Conservation (phyloP, 2,888 invertebrate genomes). For the Ephialtes manifestator region DNA sequence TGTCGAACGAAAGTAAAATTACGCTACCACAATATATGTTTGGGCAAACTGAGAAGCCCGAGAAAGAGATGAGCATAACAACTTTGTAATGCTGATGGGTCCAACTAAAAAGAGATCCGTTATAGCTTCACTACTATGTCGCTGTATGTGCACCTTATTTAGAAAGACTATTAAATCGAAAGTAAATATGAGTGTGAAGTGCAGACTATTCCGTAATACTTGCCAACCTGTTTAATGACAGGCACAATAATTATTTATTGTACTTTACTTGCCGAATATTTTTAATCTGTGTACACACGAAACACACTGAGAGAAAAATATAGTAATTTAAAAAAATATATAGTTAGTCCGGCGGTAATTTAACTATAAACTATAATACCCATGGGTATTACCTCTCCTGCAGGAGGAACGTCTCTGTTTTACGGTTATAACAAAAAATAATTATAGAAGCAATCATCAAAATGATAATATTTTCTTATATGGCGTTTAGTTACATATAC, state of each 20-base stretch:
- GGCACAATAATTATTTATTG: not conserved
- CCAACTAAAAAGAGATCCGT: not conserved
- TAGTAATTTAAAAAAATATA: no score
- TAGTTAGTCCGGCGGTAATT: no score
- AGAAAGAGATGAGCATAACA: constrained; percentile 17
- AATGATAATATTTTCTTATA: no score
- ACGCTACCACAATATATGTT: constrained; percentile 51
- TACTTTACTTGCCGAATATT: not conserved
- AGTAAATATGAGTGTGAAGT: not conserved
- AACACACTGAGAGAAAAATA: no score
- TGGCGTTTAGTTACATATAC: no score
- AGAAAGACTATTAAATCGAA: not conserved
- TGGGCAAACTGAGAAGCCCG: constrained; percentile 30
- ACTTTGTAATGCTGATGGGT: not conserved
- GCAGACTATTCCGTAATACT: constrained; percentile 1
- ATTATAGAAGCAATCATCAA: no score
- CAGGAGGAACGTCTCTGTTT: no score
- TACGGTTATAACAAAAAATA: no score
- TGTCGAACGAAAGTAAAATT: constrained; percentile 70
- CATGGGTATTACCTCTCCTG: no score
- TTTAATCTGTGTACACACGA: no score
- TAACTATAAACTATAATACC: no score
- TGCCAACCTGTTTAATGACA: not conserved
- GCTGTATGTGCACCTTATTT: not conserved
- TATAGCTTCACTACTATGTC: not conserved